Evolutionary conservation across 2,797 vertebrate species (phyloP).

Genomic region (Gymnothorax javanicus): DNA sequence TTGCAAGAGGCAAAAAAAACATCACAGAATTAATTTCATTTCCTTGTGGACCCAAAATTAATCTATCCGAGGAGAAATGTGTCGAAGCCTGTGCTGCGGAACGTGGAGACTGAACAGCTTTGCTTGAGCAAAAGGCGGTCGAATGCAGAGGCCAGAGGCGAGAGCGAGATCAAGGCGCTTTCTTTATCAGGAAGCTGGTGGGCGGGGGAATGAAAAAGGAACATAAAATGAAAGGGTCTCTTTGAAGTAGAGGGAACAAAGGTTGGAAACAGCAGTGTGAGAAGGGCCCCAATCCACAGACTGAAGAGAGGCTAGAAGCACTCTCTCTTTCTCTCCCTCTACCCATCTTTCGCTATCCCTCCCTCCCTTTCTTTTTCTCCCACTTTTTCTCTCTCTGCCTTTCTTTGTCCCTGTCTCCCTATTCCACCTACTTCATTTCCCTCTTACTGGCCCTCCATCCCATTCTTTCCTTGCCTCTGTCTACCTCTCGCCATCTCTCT

Average conservation of each 20-base stretch:
- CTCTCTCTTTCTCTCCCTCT: neutral
- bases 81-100: slow-evolving; percentile 1
- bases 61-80: slow-evolving; percentile 26
- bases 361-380: too few species aligned
- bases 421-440: too few species aligned
- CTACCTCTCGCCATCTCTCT: neutral
- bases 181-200: slow-evolving; percentile 2
- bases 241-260: slow-evolving; percentile 2
- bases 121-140: neutral
- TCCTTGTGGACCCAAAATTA: slow-evolving; percentile 39
- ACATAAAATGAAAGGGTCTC: neutral
- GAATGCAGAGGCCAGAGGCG: neutral
- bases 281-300: neutral
- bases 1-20: slow-evolving; percentile 35
- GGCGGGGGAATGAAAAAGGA: neutral
- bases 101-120: neutral
- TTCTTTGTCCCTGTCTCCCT: neutral
- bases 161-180: slow-evolving; percentile 22
- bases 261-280: neutral
- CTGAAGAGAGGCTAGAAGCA: neutral
- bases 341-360: too few species aligned
- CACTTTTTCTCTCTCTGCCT: neutral
- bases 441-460: too few species aligned
- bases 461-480: neutral
- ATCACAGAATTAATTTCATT: slow-evolving; percentile 35